phyloP scores from a whole-genome alignment of 2,113 vertebrate genomes.

The Aegotheles bennettii region DNA sequence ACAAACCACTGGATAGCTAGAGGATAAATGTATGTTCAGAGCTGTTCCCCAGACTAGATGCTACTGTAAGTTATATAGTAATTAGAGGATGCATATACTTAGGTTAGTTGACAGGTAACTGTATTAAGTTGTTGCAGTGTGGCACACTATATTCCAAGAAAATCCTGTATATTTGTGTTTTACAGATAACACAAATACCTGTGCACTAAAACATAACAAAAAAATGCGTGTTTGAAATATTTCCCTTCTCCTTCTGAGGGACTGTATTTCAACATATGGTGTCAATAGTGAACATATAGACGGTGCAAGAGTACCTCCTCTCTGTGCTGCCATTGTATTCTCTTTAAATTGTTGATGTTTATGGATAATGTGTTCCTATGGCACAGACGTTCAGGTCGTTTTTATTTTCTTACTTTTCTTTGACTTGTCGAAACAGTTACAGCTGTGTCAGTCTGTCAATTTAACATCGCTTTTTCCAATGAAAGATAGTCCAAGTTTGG shows the following conservation, averaged over 20 bases:
- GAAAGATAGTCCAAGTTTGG: not conserved
- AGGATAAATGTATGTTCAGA: conserved; percentile 45
- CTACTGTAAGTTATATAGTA: conserved; percentile 49
- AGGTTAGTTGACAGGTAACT: conserved; percentile 63
- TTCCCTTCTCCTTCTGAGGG: not conserved
- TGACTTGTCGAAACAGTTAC: not conserved
- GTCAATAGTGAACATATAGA: not conserved
- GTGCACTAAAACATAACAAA: not conserved
- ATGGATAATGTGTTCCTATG: not conserved
- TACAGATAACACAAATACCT: conserved; percentile 14
- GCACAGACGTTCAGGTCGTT: not conserved
- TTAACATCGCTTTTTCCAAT: not conserved
- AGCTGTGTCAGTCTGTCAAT: not conserved
- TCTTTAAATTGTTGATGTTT: not conserved
- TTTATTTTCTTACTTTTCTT: not conserved
- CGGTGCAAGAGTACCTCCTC: not conserved
- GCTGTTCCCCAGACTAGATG: conserved; percentile 41
- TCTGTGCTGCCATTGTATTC: not conserved
- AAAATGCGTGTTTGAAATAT: not conserved
- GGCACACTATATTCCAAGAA: conserved; percentile 28
- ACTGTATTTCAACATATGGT: not conserved
- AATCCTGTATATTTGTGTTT: conserved; percentile 31
- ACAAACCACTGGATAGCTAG: conserved; percentile 15
- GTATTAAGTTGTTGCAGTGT: conserved; percentile 50
- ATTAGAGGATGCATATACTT: conserved; percentile 66